phyloP scores from a whole-genome alignment of 2,113 vertebrate genomes.

The Eurystomus gularis region DNA sequence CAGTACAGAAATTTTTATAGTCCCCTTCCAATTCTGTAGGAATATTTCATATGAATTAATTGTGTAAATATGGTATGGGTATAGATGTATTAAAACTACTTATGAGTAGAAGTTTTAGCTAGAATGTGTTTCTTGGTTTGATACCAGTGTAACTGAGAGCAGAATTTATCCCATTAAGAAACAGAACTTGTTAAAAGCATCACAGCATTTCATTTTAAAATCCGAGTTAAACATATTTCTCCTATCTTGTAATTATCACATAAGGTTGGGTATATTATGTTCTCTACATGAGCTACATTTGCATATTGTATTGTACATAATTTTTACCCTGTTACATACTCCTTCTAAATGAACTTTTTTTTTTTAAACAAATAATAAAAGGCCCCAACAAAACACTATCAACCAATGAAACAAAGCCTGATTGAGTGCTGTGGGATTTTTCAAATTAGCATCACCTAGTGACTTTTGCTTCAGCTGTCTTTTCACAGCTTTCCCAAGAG shows the following conservation, averaged over 20 bases:
- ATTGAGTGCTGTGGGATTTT: constrained; percentile 26
- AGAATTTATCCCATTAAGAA: constrained; percentile 2
- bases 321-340: neutral
- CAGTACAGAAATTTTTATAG: neutral
- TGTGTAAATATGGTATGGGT: neutral
- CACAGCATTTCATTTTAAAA: constrained; percentile 8
- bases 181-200: neutral
- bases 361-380: neutral
- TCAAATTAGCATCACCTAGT: constrained; percentile 41
- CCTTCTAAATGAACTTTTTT: neutral
- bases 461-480: constrained; percentile 24
- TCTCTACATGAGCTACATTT: neutral
- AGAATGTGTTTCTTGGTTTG: neutral
- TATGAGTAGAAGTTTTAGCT: neutral
- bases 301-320: neutral
- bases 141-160: neutral
- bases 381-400: neutral
- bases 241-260: neutral
- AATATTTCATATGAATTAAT: neutral
- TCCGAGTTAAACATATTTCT: neutral
- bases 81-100: neutral
- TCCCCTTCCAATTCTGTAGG: neutral
- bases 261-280: neutral
- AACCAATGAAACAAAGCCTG: neutral
- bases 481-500: constrained; percentile 32